Conservation (phyloP, 2,113 vertebrate genomes). For the zebrafish (Danio rerio) region DNA sequence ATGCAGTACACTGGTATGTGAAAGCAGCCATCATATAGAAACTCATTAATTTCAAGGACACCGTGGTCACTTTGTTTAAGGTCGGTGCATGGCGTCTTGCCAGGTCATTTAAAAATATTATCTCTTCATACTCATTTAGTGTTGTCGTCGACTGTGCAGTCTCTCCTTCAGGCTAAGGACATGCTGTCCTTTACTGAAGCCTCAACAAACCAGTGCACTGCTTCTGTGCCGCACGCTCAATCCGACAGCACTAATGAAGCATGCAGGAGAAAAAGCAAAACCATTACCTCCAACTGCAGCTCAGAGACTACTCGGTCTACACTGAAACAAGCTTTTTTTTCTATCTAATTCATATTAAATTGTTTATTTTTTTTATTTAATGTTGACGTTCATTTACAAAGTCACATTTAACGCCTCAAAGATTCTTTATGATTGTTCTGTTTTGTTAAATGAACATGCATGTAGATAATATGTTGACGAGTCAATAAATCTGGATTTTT, state of each 20-base stretch:
- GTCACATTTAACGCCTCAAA: background rate
- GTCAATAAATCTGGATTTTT: background rate
- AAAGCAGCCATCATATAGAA: background rate
- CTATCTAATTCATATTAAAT: too few relatives aligned
- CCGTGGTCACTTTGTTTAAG: conserved; percentile 3
- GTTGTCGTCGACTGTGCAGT: background rate
- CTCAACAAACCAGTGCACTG: conserved; percentile 37
- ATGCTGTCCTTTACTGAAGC: conserved; percentile 37
- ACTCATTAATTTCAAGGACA: background rate
- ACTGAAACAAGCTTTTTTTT: too few relatives aligned
- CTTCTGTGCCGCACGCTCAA: conserved; percentile 26
- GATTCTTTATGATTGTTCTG: background rate
- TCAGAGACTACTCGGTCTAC: too few relatives aligned
- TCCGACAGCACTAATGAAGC: background rate
- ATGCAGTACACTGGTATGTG: background rate
- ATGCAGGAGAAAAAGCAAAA: background rate
- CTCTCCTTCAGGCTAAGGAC: conserved; percentile 41
- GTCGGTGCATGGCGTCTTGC: background rate
- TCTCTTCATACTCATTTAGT: conserved; percentile 13
- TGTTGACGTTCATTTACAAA: too few relatives aligned
- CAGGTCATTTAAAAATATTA: conserved; percentile 30
- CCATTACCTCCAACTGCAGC: background rate
- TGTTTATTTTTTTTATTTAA: too few relatives aligned
- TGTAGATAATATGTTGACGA: background rate
- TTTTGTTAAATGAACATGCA: background rate